These are phyloP conservation scores for Neosilurus hyrtlii DNA, from an alignment of 2,797 vertebrate genomes.

Conservation along the genomic window DNA sequence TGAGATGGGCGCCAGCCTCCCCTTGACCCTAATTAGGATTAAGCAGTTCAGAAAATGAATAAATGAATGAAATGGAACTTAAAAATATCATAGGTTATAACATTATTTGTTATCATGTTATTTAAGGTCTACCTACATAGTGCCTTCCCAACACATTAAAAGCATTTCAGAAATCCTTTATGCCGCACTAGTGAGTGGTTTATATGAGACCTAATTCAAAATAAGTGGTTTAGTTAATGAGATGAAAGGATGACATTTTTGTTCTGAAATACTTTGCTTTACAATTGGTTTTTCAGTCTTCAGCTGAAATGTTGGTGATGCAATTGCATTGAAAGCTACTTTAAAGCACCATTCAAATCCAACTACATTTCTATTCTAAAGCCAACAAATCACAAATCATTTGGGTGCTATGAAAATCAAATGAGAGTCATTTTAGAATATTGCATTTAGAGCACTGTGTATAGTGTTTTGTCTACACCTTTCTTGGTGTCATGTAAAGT, in stretches of 20 bases:
- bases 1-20: too few species aligned
- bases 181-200: neutral
- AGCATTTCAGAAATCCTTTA: neutral
- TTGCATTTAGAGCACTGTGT: neutral
- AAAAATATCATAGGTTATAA: neutral
- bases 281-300: neutral
- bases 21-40: too few species aligned
- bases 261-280: neutral
- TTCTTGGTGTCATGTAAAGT: neutral
- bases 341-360: neutral
- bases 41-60: too few species aligned
- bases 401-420: neutral
- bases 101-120: slow-evolving; percentile 1
- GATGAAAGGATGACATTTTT: neutral
- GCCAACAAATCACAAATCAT: neutral
- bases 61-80: neutral
- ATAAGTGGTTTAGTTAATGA: slow-evolving; percentile 3
- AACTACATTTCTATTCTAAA: neutral
- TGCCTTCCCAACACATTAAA: neutral
- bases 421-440: neutral
- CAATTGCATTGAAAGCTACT: neutral
- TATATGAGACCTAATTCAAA: neutral
- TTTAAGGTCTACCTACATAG: neutral
- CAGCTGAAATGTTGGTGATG: neutral
- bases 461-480: neutral